A percentile compares a stretch with the other conserved stretches of the same genome.
Evolutionary conservation across 2,113 vertebrate species (phyloP).

Genomic region (Nothobranchius furzeri): DNA sequence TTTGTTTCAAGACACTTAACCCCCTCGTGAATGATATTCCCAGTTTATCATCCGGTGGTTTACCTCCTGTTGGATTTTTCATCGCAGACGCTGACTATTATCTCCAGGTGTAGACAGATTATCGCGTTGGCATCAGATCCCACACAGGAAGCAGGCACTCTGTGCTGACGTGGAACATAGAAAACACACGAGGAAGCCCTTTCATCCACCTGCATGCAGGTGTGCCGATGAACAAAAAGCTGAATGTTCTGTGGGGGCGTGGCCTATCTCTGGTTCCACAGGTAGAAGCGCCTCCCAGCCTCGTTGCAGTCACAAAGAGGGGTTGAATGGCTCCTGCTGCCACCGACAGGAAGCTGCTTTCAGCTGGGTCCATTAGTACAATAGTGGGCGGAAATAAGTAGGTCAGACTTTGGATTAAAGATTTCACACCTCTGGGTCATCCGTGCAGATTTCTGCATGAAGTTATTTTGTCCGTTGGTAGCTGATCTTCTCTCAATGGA

Average conservation of each 20-base stretch:
- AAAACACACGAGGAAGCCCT: slow-evolving; percentile 22
- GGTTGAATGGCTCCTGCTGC: not conserved
- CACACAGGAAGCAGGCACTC: slow-evolving; percentile 41
- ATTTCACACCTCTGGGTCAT: not conserved
- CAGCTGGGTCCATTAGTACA: not conserved
- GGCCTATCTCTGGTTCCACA: slow-evolving; percentile 51
- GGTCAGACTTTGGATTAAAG: not conserved
- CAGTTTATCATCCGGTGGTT: no score
- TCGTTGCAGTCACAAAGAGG: not conserved
- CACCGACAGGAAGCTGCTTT: not conserved
- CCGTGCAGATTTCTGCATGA: not conserved
- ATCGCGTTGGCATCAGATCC: slow-evolving; percentile 41
- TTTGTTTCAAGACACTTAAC: no score
- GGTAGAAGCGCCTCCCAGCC: slow-evolving; percentile 42
- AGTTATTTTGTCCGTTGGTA: not conserved
- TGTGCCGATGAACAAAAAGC: slow-evolving; percentile 42
- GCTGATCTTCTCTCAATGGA: slow-evolving; percentile 30
- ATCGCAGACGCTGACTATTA: slow-evolving; percentile 24
- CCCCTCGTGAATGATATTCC: no score
- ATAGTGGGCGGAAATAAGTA: not conserved
- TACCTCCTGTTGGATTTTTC: not conserved
- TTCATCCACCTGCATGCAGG: slow-evolving; percentile 36
- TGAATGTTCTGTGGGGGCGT: slow-evolving; percentile 29
- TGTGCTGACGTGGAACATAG: slow-evolving; percentile 20
- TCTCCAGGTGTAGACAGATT: slow-evolving; percentile 45